Conservation (phyloP, 2,888 invertebrate species). For the Stenodema calcarata region DNA sequence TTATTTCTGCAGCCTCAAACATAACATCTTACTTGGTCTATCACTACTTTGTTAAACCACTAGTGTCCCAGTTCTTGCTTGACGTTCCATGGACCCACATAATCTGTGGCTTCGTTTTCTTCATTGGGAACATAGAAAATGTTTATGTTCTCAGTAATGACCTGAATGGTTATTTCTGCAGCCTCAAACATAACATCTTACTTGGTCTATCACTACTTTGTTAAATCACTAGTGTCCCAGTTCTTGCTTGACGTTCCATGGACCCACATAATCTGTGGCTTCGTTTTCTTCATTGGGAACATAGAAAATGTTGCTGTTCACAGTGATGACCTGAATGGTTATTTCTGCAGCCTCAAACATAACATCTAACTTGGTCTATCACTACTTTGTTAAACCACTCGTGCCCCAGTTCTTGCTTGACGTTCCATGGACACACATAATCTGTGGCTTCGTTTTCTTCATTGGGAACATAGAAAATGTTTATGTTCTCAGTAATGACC, state of each 20-base stretch:
- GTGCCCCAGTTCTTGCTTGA: constrained; percentile 14
- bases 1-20: no score
- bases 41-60: no score
- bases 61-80: background rate
- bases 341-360: background rate
- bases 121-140: background rate
- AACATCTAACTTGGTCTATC: background rate
- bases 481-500: background rate
- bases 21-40: no score
- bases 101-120: constrained; percentile 23
- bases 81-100: background rate
- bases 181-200: background rate
- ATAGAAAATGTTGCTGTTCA: background rate
- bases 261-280: background rate
- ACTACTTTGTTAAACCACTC: no score
- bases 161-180: background rate
- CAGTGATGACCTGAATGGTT: background rate
- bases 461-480: background rate
- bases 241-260: constrained; percentile 14
- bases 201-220: no score
- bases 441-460: constrained; percentile 14
- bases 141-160: background rate
- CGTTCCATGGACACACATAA: background rate
- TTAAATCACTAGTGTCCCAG: background rate
- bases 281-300: constrained; percentile 7